Evolutionary conservation across 1,140 invertebrate species (phyloP), one percentile per base, ranked within the genome.

Genomic region (Amphibalanus amphitrite): DNA sequence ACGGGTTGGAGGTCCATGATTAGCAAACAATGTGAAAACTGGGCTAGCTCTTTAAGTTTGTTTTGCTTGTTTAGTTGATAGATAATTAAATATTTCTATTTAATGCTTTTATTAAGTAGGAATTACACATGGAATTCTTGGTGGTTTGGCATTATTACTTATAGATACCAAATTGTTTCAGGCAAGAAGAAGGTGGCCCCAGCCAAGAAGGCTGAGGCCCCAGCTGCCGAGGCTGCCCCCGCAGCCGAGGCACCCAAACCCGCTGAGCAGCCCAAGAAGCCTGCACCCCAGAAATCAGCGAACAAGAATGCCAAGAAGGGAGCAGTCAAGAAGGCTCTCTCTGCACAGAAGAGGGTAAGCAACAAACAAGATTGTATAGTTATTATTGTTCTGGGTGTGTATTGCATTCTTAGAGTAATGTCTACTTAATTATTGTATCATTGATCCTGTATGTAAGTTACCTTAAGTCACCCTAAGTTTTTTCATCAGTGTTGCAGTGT

Each of bases 341-440:
- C 89, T 79, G 84, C 86, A 28, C 89, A 91, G 80, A 88, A 88
- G 76, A 93, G 92, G 86, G 91, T 91, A 79, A 78, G 76, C 75
- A 28, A 20, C 29, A 26, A 64, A 71, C 29, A 13, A 29, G 25
- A 30, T 20, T 4, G 26, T n/a, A 28, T 74, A 29, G 38, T 38
- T 28, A 64, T 71, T n/a, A n/a, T n/a, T n/a, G 23, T 23, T 65
- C 40, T 1, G 25, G 29, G 28, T 74, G 40, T 0, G 33, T 69
- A 28, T 29, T 69, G 26, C 20, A 10, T 26, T 28, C 28, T 28
- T 25, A 28, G 40, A 10, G 8, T 69, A 28, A 40, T 28, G n/a
- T 71, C n/a, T 0, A 3, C 28, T 26, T 68, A 59, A 59, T 15
- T 25, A 59, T 13, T 25, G 13, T 13, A 15, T 13, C 13, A 59